phyloP scores from a whole-genome alignment of 2,113 vertebrate genomes.

The Cyphomyrus plagiostoma region DNA sequence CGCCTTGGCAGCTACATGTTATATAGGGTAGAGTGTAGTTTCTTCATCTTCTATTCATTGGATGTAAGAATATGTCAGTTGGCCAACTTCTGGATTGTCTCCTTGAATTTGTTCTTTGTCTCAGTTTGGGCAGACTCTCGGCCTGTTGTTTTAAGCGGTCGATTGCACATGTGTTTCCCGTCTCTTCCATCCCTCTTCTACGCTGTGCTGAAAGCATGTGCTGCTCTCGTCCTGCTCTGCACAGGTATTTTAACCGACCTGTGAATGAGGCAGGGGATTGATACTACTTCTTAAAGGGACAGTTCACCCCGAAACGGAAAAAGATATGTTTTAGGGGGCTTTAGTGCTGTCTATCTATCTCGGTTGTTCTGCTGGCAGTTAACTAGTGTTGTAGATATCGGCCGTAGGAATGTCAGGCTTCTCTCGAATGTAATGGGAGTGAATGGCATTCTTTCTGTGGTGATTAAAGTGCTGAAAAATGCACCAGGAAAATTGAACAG shows the following conservation, averaged over 20 bases:
- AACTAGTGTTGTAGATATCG: background rate
- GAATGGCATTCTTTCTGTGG: background rate
- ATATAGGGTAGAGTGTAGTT: background rate
- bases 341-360: background rate
- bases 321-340: background rate
- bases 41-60: background rate
- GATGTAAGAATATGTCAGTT: background rate
- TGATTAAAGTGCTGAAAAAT: background rate
- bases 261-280: background rate
- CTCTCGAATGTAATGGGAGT: background rate
- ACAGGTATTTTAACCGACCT: background rate
- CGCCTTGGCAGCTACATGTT: background rate
- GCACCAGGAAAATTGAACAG: background rate
- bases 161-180: background rate
- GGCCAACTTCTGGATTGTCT: background rate
- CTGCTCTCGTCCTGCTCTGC: background rate
- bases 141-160: background rate
- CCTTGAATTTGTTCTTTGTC: background rate
- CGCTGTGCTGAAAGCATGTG: background rate
- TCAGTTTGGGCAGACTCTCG: background rate
- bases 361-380: background rate
- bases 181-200: background rate
- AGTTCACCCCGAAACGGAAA: background rate
- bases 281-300: background rate
- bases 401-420: background rate